phyloP scores from a whole-genome alignment of 2,888 invertebrate species.

The Phragmatobia fuliginosa region DNA sequence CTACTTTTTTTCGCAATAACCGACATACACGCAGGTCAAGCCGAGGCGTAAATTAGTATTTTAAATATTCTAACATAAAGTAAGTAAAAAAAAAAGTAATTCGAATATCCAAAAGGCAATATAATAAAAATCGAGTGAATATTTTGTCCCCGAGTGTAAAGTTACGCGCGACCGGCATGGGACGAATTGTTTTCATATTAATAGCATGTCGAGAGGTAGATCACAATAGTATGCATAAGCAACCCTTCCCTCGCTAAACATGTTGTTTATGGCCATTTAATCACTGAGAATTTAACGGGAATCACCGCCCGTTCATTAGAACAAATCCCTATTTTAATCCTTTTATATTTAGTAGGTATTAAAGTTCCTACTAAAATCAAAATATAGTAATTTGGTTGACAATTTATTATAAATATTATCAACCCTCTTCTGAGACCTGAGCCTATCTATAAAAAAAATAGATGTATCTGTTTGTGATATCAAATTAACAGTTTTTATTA shows the following conservation, averaged over 20 bases:
- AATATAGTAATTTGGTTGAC: neutral
- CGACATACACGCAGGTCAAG: no score
- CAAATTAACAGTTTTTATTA: no score
- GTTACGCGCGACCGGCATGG: constrained; percentile 70
- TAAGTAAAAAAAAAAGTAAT: neutral
- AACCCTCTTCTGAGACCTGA: no score
- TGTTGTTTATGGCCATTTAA: constrained; percentile 65
- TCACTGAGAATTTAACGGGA: constrained; percentile 39
- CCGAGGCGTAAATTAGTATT: no score
- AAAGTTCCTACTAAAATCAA: neutral
- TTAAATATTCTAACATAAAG: neutral
- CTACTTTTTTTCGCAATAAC: no score
- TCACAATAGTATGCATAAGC: constrained; percentile 62
- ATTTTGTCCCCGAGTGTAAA: constrained; percentile 63
- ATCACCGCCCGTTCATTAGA: neutral
- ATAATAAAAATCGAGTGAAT: neutral
- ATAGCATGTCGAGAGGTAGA: constrained; percentile 81
- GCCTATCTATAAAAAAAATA: no score
- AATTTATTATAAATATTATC: neutral
- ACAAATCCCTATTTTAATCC: neutral
- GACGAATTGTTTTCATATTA: constrained; percentile 86
- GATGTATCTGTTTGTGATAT: no score
- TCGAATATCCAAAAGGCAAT: neutral
- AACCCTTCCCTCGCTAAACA: constrained; percentile 65
- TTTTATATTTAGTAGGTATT: neutral